phyloP scores from a whole-genome alignment of 2,797 vertebrate species.

The Holocentrus rufus region DNA sequence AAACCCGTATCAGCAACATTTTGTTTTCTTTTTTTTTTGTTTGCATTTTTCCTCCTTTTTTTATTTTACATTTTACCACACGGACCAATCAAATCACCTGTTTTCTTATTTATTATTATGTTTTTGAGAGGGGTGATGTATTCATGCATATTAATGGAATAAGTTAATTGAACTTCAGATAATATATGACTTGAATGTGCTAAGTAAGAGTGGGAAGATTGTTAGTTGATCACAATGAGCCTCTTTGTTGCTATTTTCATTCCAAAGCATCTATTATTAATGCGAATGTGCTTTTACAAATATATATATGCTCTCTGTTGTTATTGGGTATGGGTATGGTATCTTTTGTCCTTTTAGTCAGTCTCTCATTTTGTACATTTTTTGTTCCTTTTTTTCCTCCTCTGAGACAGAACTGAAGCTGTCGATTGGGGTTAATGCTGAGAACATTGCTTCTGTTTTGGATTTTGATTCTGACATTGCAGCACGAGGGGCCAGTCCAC shows the following conservation, averaged over 20 bases:
- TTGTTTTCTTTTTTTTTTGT: slow-evolving; percentile 20
- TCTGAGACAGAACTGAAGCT: slow-evolving; percentile 20
- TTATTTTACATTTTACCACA: slow-evolving; percentile 75
- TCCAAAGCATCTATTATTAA: slow-evolving; percentile 81
- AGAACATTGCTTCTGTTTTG: slow-evolving; percentile 44
- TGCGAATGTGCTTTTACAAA: slow-evolving; percentile 81
- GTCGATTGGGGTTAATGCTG: neutral
- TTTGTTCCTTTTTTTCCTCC: slow-evolving; percentile 7
- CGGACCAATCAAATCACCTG: slow-evolving; percentile 79
- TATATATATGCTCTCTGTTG: slow-evolving; percentile 65
- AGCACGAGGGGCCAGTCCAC: slow-evolving; percentile 54
- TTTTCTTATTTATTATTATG: slow-evolving; percentile 81
- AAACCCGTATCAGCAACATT: slow-evolving; percentile 46
- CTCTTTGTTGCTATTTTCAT: slow-evolving; percentile 76
- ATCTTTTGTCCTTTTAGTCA: slow-evolving; percentile 55
- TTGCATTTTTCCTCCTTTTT: slow-evolving; percentile 31
- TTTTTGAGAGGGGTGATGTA: slow-evolving; percentile 50
- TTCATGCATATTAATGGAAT: slow-evolving; percentile 64
- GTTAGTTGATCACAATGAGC: slow-evolving; percentile 53
- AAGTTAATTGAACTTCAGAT: slow-evolving; percentile 65
- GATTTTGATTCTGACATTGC: slow-evolving; percentile 54
- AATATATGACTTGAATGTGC: slow-evolving; percentile 79
- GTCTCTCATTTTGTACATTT: slow-evolving; percentile 21
- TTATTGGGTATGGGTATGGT: slow-evolving; percentile 56
- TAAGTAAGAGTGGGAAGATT: slow-evolving; percentile 48